Percentiles rank a stretch among this genome's conserved stretches.
Conservation (phyloP, 2,113 vertebrate genomes). For the Leptocoma aspasia region DNA sequence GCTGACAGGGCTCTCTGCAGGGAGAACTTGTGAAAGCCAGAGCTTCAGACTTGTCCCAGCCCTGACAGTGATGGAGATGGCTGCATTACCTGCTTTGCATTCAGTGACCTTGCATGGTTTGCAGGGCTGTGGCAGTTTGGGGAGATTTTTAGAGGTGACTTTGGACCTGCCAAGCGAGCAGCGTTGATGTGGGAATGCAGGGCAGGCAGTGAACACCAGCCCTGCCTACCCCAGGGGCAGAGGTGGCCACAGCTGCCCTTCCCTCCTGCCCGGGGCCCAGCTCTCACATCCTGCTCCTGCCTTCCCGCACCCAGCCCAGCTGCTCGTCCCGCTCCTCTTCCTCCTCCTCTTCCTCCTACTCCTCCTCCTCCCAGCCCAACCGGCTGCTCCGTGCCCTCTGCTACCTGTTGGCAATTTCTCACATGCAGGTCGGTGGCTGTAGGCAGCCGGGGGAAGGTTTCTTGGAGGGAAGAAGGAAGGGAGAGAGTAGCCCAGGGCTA, state of each 20-base stretch:
- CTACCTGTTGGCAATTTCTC: background rate
- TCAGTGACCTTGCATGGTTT: background rate
- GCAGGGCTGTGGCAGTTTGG: background rate
- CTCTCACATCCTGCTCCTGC: background rate
- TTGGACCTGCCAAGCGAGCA: background rate
- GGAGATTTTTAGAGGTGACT: background rate
- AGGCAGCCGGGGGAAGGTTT: background rate
- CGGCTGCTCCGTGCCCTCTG: rapidly evolving
- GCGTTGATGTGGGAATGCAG: background rate
- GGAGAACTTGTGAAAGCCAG: background rate
- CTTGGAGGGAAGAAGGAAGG: background rate
- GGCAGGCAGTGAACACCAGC: background rate
- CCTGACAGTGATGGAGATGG: background rate
- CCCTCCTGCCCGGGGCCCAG: background rate
- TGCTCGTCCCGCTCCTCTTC: rapidly evolving
- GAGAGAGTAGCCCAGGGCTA: background rate
- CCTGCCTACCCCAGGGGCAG: background rate
- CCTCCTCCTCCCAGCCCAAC: background rate
- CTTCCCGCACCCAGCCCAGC: background rate
- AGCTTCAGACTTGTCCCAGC: background rate
- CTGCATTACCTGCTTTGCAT: background rate
- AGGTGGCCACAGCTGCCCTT: background rate
- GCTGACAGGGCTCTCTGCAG: background rate
- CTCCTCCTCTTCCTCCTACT: background rate
- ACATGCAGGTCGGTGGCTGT: background rate